Base-by-base conservation (phyloP, 2,797 vertebrate species). In the Gymnopithys bicolor region DNA sequence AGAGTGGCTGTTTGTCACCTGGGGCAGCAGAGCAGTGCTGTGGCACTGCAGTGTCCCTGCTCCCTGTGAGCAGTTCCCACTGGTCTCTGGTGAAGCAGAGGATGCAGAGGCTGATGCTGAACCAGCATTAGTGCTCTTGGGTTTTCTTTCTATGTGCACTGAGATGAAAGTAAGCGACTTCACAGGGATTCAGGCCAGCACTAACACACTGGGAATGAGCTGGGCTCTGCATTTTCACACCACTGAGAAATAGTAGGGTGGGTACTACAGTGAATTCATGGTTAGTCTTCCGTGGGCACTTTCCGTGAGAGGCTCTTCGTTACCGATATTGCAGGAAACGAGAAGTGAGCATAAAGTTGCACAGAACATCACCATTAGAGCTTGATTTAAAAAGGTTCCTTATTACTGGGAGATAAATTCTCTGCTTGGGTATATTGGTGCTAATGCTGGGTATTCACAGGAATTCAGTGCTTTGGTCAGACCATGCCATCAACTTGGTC, bases 11-110 rank as follows among this genome's bases (percentile, higher is more conserved):
- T 58, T 77, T 12, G 21, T 67, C 10, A 45, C 25, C 32, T 49
- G 18, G 7, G 51, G 39, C 41, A 58, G 78, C n/a, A 63, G 35
- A 48, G 46, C 56, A 33, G 48, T 2, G 1, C 58, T 5, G 21
- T 43, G 75, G 2, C 60, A 13, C 39, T 0, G 0, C 7, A 17
- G 24, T 52, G 66, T 39, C 46, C 37, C 33, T 37, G 60, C 49
- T 77, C 33, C 63, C 37, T 10, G 16, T 0, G 0, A 52, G 22
- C 2, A 0, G 39, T 25, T 81, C 87, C 67, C 62, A 27, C 10
- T 2, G 14, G 48, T 24, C 71, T 8, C 2, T 17, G 59, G 22
- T 32, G 55, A 58, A 11, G 16, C 3, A 6, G 18, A 35, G 46
- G 10, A 13, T 28, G 13, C 48, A 10, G 43, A 55, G 60, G 56